Evolutionary conservation across 2,797 vertebrate species (phyloP).

Genomic region (Semaprochilodus insignis): DNA sequence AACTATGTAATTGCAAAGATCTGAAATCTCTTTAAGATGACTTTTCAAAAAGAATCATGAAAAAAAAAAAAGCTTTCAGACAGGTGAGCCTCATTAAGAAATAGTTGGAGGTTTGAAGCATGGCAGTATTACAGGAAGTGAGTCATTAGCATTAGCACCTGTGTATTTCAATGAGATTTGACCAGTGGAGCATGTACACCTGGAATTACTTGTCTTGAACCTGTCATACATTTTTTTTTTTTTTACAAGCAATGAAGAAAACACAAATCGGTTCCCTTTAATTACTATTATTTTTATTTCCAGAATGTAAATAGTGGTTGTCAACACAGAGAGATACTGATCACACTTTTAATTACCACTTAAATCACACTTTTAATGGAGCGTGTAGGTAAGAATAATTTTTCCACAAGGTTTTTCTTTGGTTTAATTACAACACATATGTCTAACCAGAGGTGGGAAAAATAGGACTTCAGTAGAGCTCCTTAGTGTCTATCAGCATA

Average conservation of each 20-base stretch:
- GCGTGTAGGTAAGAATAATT: not conserved
- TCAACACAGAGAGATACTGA: not conserved
- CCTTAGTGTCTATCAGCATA: too few species aligned
- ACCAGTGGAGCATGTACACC: not conserved
- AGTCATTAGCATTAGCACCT: not conserved
- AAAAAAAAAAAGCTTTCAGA: not conserved
- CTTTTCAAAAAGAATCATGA: not conserved
- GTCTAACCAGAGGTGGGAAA: too few species aligned
- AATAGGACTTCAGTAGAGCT: too few species aligned
- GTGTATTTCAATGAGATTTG: not conserved
- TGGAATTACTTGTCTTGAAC: too few species aligned
- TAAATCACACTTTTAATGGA: too few species aligned
- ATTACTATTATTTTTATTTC: not conserved
- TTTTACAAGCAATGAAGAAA: not conserved
- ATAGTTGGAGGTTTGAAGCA: not conserved
- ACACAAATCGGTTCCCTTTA: not conserved
- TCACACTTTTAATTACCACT: slow-evolving; percentile 9
- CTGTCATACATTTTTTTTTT: not conserved
- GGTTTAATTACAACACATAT: not conserved
- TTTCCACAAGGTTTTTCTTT: not conserved
- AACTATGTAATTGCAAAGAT: slow-evolving; percentile 49
- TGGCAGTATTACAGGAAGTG: not conserved
- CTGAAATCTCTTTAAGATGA: not conserved
- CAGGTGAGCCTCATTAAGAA: not conserved
- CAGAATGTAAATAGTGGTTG: not conserved